Evolutionary conservation across 2,113 vertebrate species (phyloP).

Genomic region (Neodon shergylaensis): DNA sequence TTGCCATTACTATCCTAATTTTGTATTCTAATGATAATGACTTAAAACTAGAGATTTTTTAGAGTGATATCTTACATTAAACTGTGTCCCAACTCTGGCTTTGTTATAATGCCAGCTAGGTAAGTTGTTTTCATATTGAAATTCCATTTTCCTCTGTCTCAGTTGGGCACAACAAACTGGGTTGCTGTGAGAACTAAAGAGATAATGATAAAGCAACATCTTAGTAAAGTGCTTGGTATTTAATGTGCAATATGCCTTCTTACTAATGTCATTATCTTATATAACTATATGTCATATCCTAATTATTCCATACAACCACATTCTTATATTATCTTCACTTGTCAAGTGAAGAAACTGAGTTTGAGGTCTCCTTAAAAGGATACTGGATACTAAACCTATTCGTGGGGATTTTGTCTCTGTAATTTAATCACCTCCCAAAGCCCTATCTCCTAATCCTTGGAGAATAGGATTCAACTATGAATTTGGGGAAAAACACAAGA

Average conservation of each 20-base stretch:
- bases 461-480: not conserved
- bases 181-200: constrained; percentile 10
- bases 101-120: not conserved
- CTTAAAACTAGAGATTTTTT: constrained; percentile 30
- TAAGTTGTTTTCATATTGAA: not conserved
- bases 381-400: not conserved
- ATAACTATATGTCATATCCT: not conserved
- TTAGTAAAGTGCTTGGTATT: not conserved
- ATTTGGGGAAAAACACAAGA: not conserved
- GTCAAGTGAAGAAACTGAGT: constrained; percentile 40
- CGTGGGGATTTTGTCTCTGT: not conserved
- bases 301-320: not conserved
- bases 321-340: not conserved
- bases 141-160: not conserved
- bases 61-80: not conserved
- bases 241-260: not conserved
- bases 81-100: not conserved
- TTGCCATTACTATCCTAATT: not conserved
- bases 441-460: not conserved
- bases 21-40: constrained; percentile 1
- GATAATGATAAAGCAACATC: not conserved
- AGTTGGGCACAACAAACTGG: not conserved
- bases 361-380: not conserved
- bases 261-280: not conserved
- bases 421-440: not conserved